A percentile compares a stretch with the other conserved stretches of the same genome.
These are phyloP conservation scores for Xiphophorus couchianus DNA, from an alignment of 2,113 vertebrate genomes.

Conservation along the genomic window DNA sequence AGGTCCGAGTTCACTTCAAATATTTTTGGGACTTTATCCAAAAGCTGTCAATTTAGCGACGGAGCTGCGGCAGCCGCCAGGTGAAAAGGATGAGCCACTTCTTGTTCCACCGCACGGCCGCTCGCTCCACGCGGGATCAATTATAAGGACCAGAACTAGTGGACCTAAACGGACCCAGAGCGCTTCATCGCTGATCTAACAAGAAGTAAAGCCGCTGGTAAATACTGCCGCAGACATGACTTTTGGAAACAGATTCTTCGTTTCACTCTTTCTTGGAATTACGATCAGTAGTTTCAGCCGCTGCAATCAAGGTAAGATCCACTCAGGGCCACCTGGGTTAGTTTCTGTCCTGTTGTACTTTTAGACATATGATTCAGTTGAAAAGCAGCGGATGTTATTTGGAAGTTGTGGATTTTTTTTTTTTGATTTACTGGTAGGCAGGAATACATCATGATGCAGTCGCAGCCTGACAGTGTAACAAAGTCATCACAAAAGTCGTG, in stretches of 20 bases:
- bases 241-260: constrained; percentile 63
- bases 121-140: constrained; percentile 30
- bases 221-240: constrained; percentile 74
- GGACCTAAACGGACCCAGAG: constrained; percentile 35
- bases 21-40: constrained; percentile 26
- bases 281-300: constrained; percentile 50
- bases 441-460: not conserved
- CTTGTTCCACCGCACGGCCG: constrained; percentile 16
- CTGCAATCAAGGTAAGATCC: constrained; percentile 77
- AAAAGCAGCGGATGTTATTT: not conserved
- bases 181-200: constrained; percentile 16
- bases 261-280: constrained; percentile 70
- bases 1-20: constrained; percentile 11
- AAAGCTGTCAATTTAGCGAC: not conserved
- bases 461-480: not conserved
- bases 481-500: not conserved
- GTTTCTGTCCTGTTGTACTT: not conserved
- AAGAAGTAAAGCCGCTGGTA: constrained; percentile 36
- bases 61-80: constrained; percentile 17
- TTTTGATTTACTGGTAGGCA: not conserved
- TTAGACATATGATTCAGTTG: not conserved
- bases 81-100: constrained; percentile 51
- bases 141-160: constrained; percentile 47
- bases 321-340: not conserved
- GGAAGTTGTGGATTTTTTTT: too few relatives aligned